Evolutionary conservation across 2,888 invertebrate species (phyloP), one percentile per base, ranked within the genome.

Genomic region (Harpalus rufipes): DNA sequence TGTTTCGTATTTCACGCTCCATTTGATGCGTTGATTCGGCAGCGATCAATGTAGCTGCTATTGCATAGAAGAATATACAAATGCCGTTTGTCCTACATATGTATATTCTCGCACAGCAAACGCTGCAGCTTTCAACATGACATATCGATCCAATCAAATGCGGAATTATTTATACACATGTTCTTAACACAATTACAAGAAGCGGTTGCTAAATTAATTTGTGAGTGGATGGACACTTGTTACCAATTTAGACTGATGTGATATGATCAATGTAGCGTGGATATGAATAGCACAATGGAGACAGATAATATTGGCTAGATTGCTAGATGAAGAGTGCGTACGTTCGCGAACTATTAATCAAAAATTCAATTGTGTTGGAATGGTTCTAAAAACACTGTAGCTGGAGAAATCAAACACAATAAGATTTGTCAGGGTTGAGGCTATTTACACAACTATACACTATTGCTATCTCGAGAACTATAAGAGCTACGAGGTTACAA

Each of bases 231-330:
- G 10, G 63, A 5, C 25, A 63, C 21, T 25, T 63, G 63, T 25
- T 63, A 63, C 63, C 63, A 63, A 63, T 63, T 63, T 63, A 63
- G 63, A 63, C 63, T 16, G 32, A 51, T 51, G 44, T 51, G 44
- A 51, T 12, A 10, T 51, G 44, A 51, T 51, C 44, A 51, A 51
- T 51, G 44, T 8, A 12, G 10, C 44, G 44, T 51, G 44, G 0
- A 51, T 51, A 12, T 32, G 44, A 51, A 51, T 51, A 51, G 44
- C 8, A 12, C 44, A 51, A 51, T 51, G 12, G 12, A 51, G 44
- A 51, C 12, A 51, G 44, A 51, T 51, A 8, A 51, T 12, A 51
- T 12, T 8, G 8, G 12, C 44, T 5, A 8, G 12, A 8, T 51
- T 51, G 44, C 44, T 51, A 32, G 3, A 32, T 32, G 32, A 32